Evolutionary conservation across 2,797 vertebrate species (phyloP).

Genomic region (Peromyscus attwateri): DNA sequence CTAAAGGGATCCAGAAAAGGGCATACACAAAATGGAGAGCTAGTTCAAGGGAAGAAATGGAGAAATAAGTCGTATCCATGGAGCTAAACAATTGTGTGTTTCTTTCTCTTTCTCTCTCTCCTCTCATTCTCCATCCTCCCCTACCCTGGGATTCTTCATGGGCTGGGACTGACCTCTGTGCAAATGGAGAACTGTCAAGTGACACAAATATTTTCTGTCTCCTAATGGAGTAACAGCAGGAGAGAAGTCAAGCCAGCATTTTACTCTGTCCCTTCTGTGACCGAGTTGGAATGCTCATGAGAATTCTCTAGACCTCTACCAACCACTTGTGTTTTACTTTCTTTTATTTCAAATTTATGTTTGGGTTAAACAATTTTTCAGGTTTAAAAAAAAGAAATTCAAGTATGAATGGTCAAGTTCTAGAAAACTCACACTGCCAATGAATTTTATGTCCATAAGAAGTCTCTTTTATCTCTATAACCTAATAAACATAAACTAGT

Average conservation of each 20-base stretch:
- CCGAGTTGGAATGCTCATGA: slow-evolving; percentile 12
- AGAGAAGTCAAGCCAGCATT: slow-evolving; percentile 35
- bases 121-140: not conserved
- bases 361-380: slow-evolving; percentile 24
- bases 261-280: slow-evolving; percentile 46
- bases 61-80: slow-evolving; percentile 18
- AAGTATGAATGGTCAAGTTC: not conserved
- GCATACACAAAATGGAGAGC: slow-evolving; percentile 7
- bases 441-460: slow-evolving; percentile 4
- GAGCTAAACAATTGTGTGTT: not conserved
- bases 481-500: slow-evolving; percentile 4
- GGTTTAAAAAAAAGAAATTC: not conserved
- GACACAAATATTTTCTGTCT: slow-evolving; percentile 50
- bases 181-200: slow-evolving; percentile 57
- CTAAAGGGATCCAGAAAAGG: slow-evolving; percentile 44
- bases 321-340: slow-evolving; percentile 26
- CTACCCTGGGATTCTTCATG: slow-evolving; percentile 31
- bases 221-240: slow-evolving; percentile 11
- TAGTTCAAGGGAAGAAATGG: slow-evolving; percentile 11
- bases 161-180: slow-evolving; percentile 31
- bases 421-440: slow-evolving; percentile 62
- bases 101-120: not conserved
- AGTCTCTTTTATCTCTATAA: slow-evolving; percentile 34
- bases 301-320: slow-evolving; percentile 32
- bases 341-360: not conserved